phyloP scores from a whole-genome alignment of 1,140 invertebrate species.

The Polypedilum vanderplanki region DNA sequence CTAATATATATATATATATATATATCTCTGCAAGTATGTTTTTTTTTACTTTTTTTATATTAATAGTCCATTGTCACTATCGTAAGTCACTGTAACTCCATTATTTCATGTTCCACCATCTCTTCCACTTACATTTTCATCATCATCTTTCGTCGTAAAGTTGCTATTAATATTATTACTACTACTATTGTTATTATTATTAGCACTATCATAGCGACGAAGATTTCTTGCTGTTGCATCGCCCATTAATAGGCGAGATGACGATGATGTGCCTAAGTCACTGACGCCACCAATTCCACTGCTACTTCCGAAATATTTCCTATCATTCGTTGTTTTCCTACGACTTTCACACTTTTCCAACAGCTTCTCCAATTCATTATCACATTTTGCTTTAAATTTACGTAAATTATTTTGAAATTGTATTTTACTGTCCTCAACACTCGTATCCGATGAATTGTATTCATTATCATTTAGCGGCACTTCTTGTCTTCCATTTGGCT shows the following conservation, averaged over 20 bases:
- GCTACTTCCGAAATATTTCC: neutral
- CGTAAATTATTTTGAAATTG: slow-evolving; percentile 28
- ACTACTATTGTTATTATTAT: slow-evolving; percentile 27
- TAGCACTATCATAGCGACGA: slow-evolving; percentile 24
- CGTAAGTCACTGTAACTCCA: neutral
- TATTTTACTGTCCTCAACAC: slow-evolving; percentile 33
- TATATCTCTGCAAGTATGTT: neutral
- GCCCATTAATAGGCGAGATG: neutral
- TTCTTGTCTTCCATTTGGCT: slow-evolving; percentile 17
- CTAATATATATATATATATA: neutral
- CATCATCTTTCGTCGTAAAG: slow-evolving; percentile 2
- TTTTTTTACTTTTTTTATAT: neutral
- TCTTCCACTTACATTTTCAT: slow-evolving; percentile 15
- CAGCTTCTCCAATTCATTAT: slow-evolving; percentile 25
- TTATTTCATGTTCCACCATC: neutral
- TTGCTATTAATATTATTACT: slow-evolving; percentile 27
- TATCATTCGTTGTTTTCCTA: neutral
- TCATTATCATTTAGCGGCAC: slow-evolving; percentile 33
- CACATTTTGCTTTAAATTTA: slow-evolving; percentile 29
- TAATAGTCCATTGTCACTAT: slow-evolving; percentile 23
- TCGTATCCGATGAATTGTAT: slow-evolving; percentile 37
- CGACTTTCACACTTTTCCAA: slow-evolving; percentile 19
- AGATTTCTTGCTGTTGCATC: neutral
- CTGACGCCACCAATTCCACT: neutral
- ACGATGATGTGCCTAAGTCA: slow-evolving; percentile 13